A percentile compares a stretch with the other conserved stretches of the same genome.
These are phyloP conservation scores for human (Homo sapiens) DNA, from an alignment of 2,113 vertebrate species.

Conservation along the genomic window DNA sequence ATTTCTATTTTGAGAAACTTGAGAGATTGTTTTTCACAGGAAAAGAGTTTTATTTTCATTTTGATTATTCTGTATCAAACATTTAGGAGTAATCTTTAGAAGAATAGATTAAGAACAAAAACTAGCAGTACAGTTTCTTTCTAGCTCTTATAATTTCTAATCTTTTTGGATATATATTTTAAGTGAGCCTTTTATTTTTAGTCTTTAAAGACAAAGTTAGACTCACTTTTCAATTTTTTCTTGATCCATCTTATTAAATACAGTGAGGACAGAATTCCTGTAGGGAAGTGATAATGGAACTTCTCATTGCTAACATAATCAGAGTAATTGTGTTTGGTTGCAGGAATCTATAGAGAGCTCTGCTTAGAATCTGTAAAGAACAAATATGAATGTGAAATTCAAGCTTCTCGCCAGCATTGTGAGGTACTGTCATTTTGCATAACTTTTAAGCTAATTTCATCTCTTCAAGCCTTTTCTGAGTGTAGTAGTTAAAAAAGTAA, in stretches of 20 bases:
- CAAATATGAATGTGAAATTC: conserved; percentile 98
- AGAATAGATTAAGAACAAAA: conserved; percentile 22
- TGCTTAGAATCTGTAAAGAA: conserved; percentile 98
- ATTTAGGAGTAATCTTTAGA: conserved; percentile 16
- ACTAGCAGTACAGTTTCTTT: conserved; percentile 16
- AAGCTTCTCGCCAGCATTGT: conserved; percentile 97
- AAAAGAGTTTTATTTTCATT: conserved; percentile 57
- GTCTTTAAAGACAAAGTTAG: conserved; percentile 48
- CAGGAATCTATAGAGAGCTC: conserved; percentile 97
- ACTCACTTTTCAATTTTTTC: conserved; percentile 47
- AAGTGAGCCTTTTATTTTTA: conserved; percentile 35
- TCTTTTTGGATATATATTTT: conserved; percentile 32
- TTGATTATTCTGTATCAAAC: background rate
- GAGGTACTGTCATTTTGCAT: conserved; percentile 88
- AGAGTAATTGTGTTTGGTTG: conserved; percentile 81
- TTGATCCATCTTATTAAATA: conserved; percentile 32
- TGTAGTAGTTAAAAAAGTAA: conserved; percentile 47
- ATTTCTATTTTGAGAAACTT: background rate
- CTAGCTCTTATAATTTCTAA: conserved; percentile 19
- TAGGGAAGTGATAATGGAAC: conserved; percentile 50
- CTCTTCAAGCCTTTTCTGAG: conserved; percentile 63
- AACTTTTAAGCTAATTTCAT: conserved; percentile 63
- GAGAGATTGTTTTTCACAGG: conserved; percentile 22
- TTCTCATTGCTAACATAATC: conserved; percentile 55
- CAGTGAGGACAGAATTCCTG: conserved; percentile 30